Conservation (phyloP, 1,140 invertebrate species). For the Cyclina sinensis region DNA sequence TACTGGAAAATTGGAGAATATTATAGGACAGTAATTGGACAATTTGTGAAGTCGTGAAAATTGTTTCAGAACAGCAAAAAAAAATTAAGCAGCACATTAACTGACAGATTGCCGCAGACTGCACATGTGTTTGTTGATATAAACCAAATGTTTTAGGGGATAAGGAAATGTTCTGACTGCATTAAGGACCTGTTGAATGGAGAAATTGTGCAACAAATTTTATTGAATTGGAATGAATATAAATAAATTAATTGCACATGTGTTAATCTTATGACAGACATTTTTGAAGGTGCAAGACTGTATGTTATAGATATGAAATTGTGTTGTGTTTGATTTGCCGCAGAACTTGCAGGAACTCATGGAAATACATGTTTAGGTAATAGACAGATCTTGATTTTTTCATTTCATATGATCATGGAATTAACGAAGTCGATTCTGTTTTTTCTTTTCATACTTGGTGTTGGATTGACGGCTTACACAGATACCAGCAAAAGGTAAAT, state of each 20-base stretch:
- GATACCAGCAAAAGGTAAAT: constrained; percentile 60
- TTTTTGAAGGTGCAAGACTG: neutral
- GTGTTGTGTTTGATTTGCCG: too few species aligned
- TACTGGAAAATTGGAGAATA: neutral
- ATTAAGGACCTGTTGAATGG: constrained; percentile 25
- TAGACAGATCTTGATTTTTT: neutral
- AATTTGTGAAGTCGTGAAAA: constrained; percentile 3
- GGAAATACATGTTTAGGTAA: neutral
- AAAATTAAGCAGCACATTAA: neutral
- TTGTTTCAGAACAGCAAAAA: neutral
- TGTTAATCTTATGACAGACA: neutral
- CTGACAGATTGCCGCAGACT: neutral
- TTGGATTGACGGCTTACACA: constrained; percentile 11
- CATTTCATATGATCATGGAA: neutral
- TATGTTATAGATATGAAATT: neutral
- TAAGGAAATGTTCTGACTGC: neutral
- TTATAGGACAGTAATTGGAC: neutral
- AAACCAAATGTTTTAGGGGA: constrained; percentile 3
- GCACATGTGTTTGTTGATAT: neutral
- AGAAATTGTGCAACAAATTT: neutral
- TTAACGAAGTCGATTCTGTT: constrained; percentile 17
- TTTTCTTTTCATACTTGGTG: constrained; percentile 54
- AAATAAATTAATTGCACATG: constrained; percentile 21
- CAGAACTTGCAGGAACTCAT: neutral
- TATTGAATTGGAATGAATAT: neutral